phyloP scores from a whole-genome alignment of 2,797 vertebrate genomes.

The Triplophysa bombifrons region DNA sequence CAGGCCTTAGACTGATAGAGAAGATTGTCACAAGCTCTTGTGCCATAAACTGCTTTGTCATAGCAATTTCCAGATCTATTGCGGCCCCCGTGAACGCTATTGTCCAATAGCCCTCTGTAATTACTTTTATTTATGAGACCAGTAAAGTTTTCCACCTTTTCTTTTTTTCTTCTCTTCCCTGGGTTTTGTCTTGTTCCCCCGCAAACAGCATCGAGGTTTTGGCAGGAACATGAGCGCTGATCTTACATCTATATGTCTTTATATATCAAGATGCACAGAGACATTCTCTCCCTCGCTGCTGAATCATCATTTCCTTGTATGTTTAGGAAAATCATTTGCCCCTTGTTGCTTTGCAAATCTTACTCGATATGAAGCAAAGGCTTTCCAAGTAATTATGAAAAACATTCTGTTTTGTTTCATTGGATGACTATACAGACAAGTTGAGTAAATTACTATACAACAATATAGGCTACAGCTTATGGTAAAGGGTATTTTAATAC shows the following conservation, averaged over 20 bases:
- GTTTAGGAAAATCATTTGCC: conserved; percentile 12
- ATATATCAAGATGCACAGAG: conserved; percentile 3
- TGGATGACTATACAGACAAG: neutral
- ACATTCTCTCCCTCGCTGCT: conserved; percentile 7
- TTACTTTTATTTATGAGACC: conserved; percentile 46
- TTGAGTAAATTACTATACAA: neutral
- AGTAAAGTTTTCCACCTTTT: conserved; percentile 28
- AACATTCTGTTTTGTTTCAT: neutral
- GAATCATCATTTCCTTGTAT: neutral
- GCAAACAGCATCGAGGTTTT: conserved; percentile 19
- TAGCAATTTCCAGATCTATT: conserved; percentile 20
- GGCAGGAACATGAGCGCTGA: conserved; percentile 14
- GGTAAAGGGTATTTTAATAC: neutral
- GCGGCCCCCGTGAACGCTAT: conserved; percentile 6
- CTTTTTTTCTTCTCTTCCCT: neutral
- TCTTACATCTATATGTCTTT: conserved; percentile 27
- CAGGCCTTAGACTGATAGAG: neutral
- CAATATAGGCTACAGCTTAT: neutral
- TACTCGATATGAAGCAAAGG: neutral
- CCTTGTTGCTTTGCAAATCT: neutral
- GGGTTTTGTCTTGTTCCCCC: conserved; percentile 17
- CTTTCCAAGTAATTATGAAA: neutral
- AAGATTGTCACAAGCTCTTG: conserved; percentile 23
- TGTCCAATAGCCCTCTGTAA: conserved; percentile 16
- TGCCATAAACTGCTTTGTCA: conserved; percentile 47